Percentiles rank a stretch among this genome's conserved stretches.
Conservation (phyloP, 2,113 vertebrate species). For the Crotalus viridis region DNA sequence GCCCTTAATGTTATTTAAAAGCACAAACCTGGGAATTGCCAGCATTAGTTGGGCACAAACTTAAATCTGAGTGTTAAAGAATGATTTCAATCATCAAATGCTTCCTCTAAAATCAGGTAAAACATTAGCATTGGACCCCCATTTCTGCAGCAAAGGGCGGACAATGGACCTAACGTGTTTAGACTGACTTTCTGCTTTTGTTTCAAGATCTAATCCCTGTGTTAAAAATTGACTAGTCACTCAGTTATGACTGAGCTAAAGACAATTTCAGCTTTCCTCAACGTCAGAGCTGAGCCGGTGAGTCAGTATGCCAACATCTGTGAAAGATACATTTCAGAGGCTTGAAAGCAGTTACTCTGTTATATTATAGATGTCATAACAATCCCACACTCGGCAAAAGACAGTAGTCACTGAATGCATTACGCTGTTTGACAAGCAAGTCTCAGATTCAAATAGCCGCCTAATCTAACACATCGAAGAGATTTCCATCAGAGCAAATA, state of each 20-base stretch:
- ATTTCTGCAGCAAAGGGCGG: not conserved
- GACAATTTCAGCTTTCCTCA: constrained; percentile 53
- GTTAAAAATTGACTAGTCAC: constrained; percentile 45
- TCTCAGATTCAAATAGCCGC: constrained; percentile 61
- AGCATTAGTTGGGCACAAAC: not conserved
- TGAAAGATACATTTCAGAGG: constrained; percentile 62
- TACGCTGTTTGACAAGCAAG: constrained; percentile 64
- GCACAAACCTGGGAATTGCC: not conserved
- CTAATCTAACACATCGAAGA: constrained; percentile 62
- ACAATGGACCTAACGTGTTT: not conserved
- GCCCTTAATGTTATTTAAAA: not conserved
- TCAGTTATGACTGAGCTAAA: constrained; percentile 45
- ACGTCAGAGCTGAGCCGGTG: constrained; percentile 42
- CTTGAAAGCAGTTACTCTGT: constrained; percentile 60
- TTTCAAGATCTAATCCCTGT: constrained; percentile 35
- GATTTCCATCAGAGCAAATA: constrained; percentile 69
- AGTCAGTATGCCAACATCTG: constrained; percentile 47
- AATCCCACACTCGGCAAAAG: constrained; percentile 69
- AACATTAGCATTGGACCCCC: not conserved
- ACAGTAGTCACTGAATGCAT: constrained; percentile 66
- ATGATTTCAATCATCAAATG: not conserved
- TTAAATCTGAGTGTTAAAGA: not conserved
- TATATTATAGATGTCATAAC: constrained; percentile 69
- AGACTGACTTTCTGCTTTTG: constrained; percentile 4
- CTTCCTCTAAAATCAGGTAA: not conserved